Base-by-base conservation (phyloP, 2,797 vertebrate genomes). In the Xiphorhynchus erythropygius region DNA sequence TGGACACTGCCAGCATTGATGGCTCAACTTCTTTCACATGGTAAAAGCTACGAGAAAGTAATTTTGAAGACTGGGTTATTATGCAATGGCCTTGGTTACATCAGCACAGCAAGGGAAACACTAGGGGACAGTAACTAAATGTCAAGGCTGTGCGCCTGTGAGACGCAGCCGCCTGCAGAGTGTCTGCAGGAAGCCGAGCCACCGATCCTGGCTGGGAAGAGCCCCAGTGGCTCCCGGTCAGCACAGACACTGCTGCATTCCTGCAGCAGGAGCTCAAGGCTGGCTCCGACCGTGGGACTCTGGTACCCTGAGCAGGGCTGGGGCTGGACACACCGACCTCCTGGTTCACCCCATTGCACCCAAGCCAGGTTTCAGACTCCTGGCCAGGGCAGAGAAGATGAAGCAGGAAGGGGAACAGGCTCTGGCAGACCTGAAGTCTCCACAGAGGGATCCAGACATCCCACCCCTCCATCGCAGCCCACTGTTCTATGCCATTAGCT, bases 191-290 rank as follows among this genome's bases (percentile, higher is more conserved):
- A 11, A 59, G 52, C 68, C 5, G 0, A 77, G 77, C 18, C 73
- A 0, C 60, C 1, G 50, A 22, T 30, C 62, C 5, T 2, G 1
- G 60, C 42, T 0, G 1, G 32, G 9, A 41, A 56, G 12, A 15
- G 69, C 60, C 6, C 0, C 1, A 41, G 62, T 0, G 4, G 65
- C 41, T 42, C 44, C 68, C 3, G 1, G 5, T 2, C 41, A 22
- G 86, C 37, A 13, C n/a, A 2, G 28, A 67, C 18, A 0, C 77
- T 46, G 73, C 41, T 68, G 59, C 46, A n/a, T 21, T 69, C 55
- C 65, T 4, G 0, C 65, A 35, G 55, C 44, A 32, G 5, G 7
- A 68, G 39, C 74, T 57, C 13, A 2, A 44, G 41, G 14, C 25
- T 37, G 16, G 55, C 15, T 47, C 64, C 10, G 64, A 18, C 30